Evolutionary conservation across 2,797 vertebrate species (phyloP).

Genomic region (Sebastes hubbsi): DNA sequence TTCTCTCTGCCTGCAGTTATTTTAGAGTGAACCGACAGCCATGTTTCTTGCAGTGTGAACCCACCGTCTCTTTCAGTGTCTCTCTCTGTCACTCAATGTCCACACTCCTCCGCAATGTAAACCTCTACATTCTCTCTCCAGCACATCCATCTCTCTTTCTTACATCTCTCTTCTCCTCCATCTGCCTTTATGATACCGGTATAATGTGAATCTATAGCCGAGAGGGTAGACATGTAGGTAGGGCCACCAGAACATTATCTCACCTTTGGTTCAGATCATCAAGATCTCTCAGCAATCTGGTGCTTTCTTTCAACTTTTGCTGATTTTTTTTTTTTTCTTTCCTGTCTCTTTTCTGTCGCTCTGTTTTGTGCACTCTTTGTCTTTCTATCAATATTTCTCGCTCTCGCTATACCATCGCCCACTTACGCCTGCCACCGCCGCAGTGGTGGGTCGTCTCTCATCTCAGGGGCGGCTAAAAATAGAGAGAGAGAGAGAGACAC

Average conservation of each 20-base stretch:
- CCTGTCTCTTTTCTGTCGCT: constrained; percentile 26
- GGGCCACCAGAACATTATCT: neutral
- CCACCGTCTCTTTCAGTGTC: neutral
- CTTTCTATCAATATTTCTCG: constrained; percentile 63
- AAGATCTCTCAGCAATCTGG: neutral
- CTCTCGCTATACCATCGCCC: constrained; percentile 59
- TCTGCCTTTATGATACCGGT: neutral
- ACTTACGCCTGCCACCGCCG: constrained; percentile 59
- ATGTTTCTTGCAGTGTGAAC: neutral
- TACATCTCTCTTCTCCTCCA: neutral
- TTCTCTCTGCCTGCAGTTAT: neutral
- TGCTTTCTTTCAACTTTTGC: constrained; percentile 6
- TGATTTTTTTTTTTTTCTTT: neutral
- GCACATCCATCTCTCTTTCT: neutral
- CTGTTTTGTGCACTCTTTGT: constrained; percentile 55
- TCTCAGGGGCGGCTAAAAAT: constrained; percentile 71
- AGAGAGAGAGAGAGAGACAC: constrained; percentile 41
- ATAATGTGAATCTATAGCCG: neutral
- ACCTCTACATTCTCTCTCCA: neutral
- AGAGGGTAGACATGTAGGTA: neutral
- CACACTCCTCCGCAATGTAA: constrained; percentile 11
- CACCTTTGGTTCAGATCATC: neutral
- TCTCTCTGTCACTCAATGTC: constrained; percentile 14
- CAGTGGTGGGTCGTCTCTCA: constrained; percentile 73
- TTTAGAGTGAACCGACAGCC: neutral